Conservation (phyloP, 2,888 invertebrate genomes). For the Caenorhabditis uteleia region DNA sequence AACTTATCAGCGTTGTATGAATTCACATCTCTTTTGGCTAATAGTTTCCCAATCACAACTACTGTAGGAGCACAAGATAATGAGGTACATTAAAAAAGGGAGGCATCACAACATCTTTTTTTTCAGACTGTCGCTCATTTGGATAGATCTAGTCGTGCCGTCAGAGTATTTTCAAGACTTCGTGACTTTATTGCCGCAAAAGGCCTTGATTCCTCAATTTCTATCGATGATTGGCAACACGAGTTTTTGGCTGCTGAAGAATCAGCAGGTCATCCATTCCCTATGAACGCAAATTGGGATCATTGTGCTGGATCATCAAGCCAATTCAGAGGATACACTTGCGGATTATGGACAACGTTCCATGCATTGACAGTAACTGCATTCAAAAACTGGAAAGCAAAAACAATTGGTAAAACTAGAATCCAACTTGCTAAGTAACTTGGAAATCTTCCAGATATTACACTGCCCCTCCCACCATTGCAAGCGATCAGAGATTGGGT, state of each 20-base stretch:
- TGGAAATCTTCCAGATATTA: constrained; percentile 18
- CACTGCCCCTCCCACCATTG: constrained; percentile 77
- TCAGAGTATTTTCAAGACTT: constrained; percentile 47
- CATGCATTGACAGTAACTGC: constrained; percentile 87
- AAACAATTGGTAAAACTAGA: constrained; percentile 28
- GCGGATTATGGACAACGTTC: constrained; percentile 92
- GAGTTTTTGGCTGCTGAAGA: constrained; percentile 64
- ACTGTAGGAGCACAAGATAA: constrained; percentile 29
- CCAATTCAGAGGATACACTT: constrained; percentile 80
- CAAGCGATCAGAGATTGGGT: constrained; percentile 86
- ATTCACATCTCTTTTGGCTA: constrained; percentile 61
- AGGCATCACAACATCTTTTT: too few relatives aligned
- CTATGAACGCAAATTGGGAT: constrained; percentile 63
- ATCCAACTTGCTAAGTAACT: background rate
- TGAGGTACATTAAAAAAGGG: constrained; percentile 11
- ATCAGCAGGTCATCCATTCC: constrained; percentile 64
- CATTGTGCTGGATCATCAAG: constrained; percentile 59
- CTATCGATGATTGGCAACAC: constrained; percentile 60
- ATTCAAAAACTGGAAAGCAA: constrained; percentile 61
- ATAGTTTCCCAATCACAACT: constrained; percentile 52
- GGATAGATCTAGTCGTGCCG: constrained; percentile 50
- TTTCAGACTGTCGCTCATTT: constrained; percentile 43
- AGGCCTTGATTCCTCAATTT: constrained; percentile 48
- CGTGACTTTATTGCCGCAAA: constrained; percentile 59
- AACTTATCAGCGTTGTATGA: constrained; percentile 65